Evolutionary conservation across 2,797 vertebrate species (phyloP), one percentile per base, ranked within the genome.

Genomic region (Sebastes vulpes): DNA sequence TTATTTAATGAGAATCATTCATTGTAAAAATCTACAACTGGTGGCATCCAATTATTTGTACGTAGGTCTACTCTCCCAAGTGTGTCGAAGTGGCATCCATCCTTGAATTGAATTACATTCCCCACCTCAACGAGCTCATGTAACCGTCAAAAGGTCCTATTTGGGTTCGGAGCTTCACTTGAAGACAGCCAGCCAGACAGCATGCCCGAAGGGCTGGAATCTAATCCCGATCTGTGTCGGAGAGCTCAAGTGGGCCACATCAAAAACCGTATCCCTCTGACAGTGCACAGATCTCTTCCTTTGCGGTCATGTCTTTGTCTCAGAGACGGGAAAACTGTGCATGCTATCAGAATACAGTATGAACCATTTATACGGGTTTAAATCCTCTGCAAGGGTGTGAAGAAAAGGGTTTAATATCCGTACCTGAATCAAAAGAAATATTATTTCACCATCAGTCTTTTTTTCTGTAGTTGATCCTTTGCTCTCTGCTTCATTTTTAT

Each of bases 141-240:
- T 74, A 68, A 83, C 69, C 38, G 72, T 78, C 63, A 76, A 74
- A 81, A 84, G 72, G 75, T 82, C 61, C 38, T 77, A 35, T 90
- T 91, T 83, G 56, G 72, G 83, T 88, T 89, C 78, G 73, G 75
- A 75, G 72, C 82, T 85, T 84, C 65, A 66, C 83, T 82, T 81
- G 26, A 85, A 81, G 82, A 78, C 75, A 75, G 64, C 10, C 46
- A 79, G 32, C 61, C 77, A 77, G 76, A 79, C 78, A 42, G 57
- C 76, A 66, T 75, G 81, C 84, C 90, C 74, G 14, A 18, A 88
- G 90, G 90, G 75, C 10, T 81, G 92, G 76, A 93, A 93, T 70
- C 28, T 28, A 84, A 91, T 73, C 80, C 83, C 1, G 59, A 52
- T 87, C 77, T 79, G 81, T 88, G 79, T 78, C 32, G 52, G 59